phyloP scores from a whole-genome alignment of 2,888 invertebrate genomes.

The Morpho helenor region DNA sequence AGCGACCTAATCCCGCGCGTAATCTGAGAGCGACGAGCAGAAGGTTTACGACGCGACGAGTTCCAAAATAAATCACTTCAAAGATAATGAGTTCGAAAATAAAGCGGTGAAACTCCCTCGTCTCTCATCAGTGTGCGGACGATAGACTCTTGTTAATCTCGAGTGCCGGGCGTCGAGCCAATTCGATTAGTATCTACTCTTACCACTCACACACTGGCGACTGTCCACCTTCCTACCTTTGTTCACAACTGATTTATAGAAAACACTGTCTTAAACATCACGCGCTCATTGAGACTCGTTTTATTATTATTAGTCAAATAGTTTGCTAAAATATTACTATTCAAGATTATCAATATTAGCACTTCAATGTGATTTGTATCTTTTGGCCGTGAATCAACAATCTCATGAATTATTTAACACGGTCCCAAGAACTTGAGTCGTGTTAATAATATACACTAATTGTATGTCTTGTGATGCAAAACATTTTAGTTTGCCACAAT shows the following conservation, averaged over 20 bases:
- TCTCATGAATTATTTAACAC: constrained; percentile 54
- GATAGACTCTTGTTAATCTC: constrained; percentile 52
- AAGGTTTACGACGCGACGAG: constrained; percentile 36
- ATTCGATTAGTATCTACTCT: constrained; percentile 48
- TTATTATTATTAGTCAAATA: constrained; percentile 31
- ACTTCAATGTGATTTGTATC: constrained; percentile 35
- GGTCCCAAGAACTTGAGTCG: constrained; percentile 36
- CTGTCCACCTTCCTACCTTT: constrained; percentile 40
- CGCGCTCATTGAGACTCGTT: constrained; percentile 26
- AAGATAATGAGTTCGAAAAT: constrained; percentile 76
- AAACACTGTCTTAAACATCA: constrained; percentile 40
- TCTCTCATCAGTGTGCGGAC: constrained; percentile 60
- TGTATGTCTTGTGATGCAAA: constrained; percentile 26
- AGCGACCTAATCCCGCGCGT: constrained; percentile 62
- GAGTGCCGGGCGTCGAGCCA: constrained; percentile 56
- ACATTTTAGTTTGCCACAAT: not conserved
- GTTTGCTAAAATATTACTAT: constrained; percentile 33
- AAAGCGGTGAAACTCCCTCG: constrained; percentile 67
- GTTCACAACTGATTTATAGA: constrained; percentile 42
- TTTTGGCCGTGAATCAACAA: constrained; percentile 60
- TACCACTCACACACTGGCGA: constrained; percentile 44
- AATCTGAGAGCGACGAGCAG: constrained; percentile 38
- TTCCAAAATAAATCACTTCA: constrained; percentile 70
- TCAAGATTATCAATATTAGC: constrained; percentile 46
- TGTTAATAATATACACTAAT: constrained; percentile 43